phyloP scores from a whole-genome alignment of 2,888 invertebrate species.

The Drosophila paramelanica region DNA sequence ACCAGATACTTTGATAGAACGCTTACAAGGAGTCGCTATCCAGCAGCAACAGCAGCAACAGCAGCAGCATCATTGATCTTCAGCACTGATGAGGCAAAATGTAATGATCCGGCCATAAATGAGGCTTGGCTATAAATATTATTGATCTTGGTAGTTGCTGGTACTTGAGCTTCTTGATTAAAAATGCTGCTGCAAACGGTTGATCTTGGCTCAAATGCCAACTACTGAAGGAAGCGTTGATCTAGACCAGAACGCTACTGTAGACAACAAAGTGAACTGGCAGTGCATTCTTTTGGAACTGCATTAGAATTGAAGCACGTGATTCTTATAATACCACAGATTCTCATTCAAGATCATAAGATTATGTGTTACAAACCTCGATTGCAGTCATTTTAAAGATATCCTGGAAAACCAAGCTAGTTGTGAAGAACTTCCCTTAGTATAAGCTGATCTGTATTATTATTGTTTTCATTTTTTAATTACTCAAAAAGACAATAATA shows the following conservation, averaged over 20 bases:
- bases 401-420: slow-evolving; percentile 9
- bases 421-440: neutral
- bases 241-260: slow-evolving; percentile 19
- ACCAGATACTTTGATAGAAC: slow-evolving; percentile 82
- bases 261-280: slow-evolving; percentile 1
- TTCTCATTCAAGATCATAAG: neutral
- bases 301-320: slow-evolving; percentile 3
- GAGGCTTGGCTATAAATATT: slow-evolving; percentile 43
- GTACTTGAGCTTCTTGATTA: slow-evolving; percentile 48
- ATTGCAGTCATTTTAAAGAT: slow-evolving; percentile 9
- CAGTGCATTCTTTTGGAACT: slow-evolving; percentile 27
- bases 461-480: neutral
- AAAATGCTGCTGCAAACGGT: slow-evolving; percentile 40
- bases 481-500: slow-evolving; percentile 4
- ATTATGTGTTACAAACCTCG: neutral
- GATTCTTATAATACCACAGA: neutral
- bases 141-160: slow-evolving; percentile 49
- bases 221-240: slow-evolving; percentile 42
- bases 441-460: slow-evolving; percentile 2
- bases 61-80: slow-evolving; percentile 43
- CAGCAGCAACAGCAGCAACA: slow-evolving; percentile 10
- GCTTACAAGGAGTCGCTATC: slow-evolving; percentile 26
- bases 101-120: slow-evolving; percentile 59
- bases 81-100: slow-evolving; percentile 50
- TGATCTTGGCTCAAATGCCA: slow-evolving; percentile 44